Evolutionary conservation across 2,888 invertebrate species (phyloP), one percentile per base, ranked within the genome.

Genomic region (Hyposoter didymator): DNA sequence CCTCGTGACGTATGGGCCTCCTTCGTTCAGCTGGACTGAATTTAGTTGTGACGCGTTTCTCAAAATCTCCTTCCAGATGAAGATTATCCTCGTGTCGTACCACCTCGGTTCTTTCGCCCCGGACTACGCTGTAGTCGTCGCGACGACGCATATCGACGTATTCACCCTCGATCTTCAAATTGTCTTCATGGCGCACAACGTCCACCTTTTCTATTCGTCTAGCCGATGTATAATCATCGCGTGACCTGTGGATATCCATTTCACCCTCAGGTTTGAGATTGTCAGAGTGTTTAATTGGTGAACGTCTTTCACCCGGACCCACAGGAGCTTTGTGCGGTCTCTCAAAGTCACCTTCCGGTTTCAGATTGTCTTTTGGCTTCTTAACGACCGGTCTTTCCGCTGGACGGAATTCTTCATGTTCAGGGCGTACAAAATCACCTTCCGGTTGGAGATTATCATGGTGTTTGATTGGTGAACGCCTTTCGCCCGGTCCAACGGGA

Each of bases 161-260:
- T 14, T 93, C 92, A 78, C 94, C 88, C n/a, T 92, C 91, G 94
- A 88, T 95, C 94, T 90, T 94, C 93, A 90, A 90, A 90, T 91
- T 94, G 92, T 69, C 90, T 91, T 47, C 91, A 94, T 67, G 90
- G 0, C 87, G 91, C 17, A 89, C 89, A 66, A 95, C 94, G 85
- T 96, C 95, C 8, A 95, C 94, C 89, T 95, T 94, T 89, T 96
- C 96, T 22, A 95, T 95, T 89, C 95, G 95, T n/a, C 94, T 94
- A 22, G 94, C 93, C 80, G 0, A 88, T 81, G 93, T 95, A 89
- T 95, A 96, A 90, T 96, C 96, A 14, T 59, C 59, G 59, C 59
- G 59, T 6, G 59, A 59, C 28, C 59, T 28, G 12, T 59, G 28
- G 14, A 59, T 59, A 14, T 59, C 59, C 0, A 59, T 59, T 6